These are phyloP conservation scores for Baryphthengus martii DNA, from an alignment of 2,113 vertebrate genomes.

Conservation along the genomic window DNA sequence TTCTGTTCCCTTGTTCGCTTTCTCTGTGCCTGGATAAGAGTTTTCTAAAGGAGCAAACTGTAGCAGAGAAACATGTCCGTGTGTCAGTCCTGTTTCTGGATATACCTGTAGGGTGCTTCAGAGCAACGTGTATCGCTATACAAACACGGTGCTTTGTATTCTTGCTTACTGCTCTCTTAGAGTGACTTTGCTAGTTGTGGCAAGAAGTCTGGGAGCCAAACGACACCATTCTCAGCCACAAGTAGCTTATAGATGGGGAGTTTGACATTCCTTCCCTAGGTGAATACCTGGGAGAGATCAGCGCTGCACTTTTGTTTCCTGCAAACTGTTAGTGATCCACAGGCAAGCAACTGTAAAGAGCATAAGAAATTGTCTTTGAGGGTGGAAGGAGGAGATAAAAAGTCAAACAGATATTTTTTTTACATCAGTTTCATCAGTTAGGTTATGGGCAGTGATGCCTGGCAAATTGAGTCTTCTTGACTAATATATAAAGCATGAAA, in stretches of 20 bases:
- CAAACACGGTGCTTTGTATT: not conserved
- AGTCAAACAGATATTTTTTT: not conserved
- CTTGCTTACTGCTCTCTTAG: not conserved
- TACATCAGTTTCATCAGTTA: not conserved
- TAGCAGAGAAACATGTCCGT: not conserved
- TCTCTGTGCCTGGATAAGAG: not conserved
- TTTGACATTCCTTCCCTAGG: not conserved
- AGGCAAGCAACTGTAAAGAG: not conserved
- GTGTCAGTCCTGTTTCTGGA: not conserved
- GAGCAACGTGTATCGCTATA: not conserved
- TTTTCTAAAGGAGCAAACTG: not conserved
- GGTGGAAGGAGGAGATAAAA: not conserved
- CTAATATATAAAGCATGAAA: not conserved
- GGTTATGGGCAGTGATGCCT: not conserved
- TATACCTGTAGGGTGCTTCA: not conserved
- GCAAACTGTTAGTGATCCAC: not conserved
- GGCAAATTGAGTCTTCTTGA: not conserved
- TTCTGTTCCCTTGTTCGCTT: not conserved
- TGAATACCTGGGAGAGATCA: not conserved
- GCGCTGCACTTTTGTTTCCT: not conserved
- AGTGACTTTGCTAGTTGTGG: not conserved
- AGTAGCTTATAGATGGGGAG: not conserved
- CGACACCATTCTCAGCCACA: not conserved
- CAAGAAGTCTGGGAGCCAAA: not conserved
- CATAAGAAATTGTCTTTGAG: not conserved